A percentile compares a stretch with the other conserved stretches of the same genome.
These are phyloP conservation scores for Colinus virginianus DNA, from an alignment of 2,113 vertebrate species.

Conservation along the genomic window DNA sequence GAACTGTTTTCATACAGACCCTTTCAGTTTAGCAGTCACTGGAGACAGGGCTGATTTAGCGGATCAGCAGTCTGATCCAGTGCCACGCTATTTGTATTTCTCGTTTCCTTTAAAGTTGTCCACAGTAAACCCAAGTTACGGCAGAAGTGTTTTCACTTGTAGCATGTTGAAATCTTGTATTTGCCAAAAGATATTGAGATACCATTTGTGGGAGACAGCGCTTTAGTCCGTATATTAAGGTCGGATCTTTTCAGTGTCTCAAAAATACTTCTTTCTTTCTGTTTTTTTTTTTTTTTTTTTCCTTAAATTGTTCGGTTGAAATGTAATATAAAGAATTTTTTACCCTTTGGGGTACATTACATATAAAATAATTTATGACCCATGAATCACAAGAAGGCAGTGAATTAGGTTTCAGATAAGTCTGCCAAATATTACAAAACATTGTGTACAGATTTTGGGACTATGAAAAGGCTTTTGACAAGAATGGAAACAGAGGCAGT, in stretches of 20 bases:
- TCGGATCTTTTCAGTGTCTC: constrained; percentile 49
- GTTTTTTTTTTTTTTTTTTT: not conserved
- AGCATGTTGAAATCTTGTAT: constrained; percentile 8
- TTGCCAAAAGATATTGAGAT: constrained; percentile 26
- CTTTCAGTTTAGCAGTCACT: not conserved
- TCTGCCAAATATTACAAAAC: constrained; percentile 80
- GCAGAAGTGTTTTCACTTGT: constrained; percentile 3
- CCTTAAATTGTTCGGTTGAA: constrained; percentile 61
- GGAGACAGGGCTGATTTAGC: constrained; percentile 15
- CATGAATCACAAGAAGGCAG: constrained; percentile 78
- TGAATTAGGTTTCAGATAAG: constrained; percentile 79
- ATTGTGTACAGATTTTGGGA: constrained; percentile 76
- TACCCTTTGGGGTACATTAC: constrained; percentile 76
- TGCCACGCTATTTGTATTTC: not conserved
- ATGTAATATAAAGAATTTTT: constrained; percentile 75
- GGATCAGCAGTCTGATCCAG: not conserved
- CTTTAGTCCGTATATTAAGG: constrained; percentile 34
- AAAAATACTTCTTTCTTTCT: not conserved
- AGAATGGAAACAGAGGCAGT: constrained; percentile 75
- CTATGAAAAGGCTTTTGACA: constrained; percentile 82
- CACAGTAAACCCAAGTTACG: not conserved
- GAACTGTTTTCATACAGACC: not conserved
- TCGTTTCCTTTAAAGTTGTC: constrained; percentile 21
- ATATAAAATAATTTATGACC: constrained; percentile 80
- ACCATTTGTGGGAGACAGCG: constrained; percentile 18